Evolutionary conservation across 2,888 invertebrate genomes (phyloP).

Genomic region (Rhodophaea formosa): DNA sequence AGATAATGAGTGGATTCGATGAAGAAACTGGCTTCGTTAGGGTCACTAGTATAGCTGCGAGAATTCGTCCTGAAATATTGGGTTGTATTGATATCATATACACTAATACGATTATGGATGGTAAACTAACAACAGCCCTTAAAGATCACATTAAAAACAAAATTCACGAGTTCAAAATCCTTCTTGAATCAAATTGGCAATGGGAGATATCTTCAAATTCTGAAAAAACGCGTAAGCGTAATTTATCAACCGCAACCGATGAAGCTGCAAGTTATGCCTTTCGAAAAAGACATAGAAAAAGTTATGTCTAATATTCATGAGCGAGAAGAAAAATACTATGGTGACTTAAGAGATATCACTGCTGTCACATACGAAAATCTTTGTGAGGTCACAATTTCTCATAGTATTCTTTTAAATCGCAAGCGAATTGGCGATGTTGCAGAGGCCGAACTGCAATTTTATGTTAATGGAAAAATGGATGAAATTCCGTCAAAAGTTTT

Average conservation of each 20-base stretch:
- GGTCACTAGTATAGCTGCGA: constrained; percentile 22
- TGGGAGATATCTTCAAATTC: constrained; percentile 26
- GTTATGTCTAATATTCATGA: no score
- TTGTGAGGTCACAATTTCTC: constrained; percentile 16
- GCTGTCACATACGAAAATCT: background rate
- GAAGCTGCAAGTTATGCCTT: constrained; percentile 17
- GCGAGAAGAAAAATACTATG: no score
- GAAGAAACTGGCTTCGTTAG: constrained; percentile 24
- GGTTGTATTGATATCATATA: constrained; percentile 24
- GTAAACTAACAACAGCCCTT: no score
- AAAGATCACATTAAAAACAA: no score
- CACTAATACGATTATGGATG: constrained; percentile 19
- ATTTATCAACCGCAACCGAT: constrained; percentile 15
- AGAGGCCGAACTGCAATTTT: constrained; percentile 11
- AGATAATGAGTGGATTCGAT: constrained; percentile 26
- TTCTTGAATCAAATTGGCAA: constrained; percentile 23
- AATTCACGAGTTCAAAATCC: constrained; percentile 18
- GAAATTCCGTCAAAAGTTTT: constrained; percentile 12
- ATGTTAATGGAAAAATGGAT: constrained; percentile 11
- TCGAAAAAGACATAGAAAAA: no score
- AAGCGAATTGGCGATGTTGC: constrained; percentile 17
- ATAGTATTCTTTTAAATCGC: constrained; percentile 16
- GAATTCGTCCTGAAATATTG: constrained; percentile 20
- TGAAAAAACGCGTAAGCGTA: constrained; percentile 23
- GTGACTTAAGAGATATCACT: background rate